Conservation (phyloP, 1,140 invertebrate species). For the Spodoptera frugiperda region DNA sequence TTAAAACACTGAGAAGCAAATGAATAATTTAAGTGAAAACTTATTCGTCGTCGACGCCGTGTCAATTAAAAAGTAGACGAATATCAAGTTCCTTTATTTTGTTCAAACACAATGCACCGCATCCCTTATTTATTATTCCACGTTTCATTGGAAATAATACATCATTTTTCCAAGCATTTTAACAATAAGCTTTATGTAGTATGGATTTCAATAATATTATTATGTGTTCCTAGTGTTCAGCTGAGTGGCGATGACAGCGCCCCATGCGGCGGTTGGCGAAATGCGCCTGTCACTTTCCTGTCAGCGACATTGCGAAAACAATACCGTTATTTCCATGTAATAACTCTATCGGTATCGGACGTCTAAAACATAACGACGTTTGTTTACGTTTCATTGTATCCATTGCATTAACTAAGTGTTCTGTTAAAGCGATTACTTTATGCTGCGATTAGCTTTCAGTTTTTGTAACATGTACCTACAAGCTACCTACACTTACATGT, state of each 20-base stretch:
- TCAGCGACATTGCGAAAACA: constrained; percentile 74
- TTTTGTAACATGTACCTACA: neutral
- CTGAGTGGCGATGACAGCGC: constrained; percentile 74
- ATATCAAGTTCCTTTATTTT: constrained; percentile 21
- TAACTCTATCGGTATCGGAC: constrained; percentile 73
- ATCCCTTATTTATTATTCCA: neutral
- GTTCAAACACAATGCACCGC: neutral
- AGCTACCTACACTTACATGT: neutral
- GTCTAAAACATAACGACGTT: constrained; percentile 67
- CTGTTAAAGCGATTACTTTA: constrained; percentile 18
- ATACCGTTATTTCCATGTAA: constrained; percentile 72
- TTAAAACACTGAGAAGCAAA: neutral
- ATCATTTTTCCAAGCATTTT: constrained; percentile 2
- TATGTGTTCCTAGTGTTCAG: constrained; percentile 56
- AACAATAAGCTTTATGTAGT: constrained; percentile 40
- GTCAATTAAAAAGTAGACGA: constrained; percentile 26
- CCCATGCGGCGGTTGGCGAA: constrained; percentile 66
- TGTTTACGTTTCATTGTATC: constrained; percentile 64
- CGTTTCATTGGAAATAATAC: neutral
- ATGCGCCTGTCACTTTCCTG: constrained; percentile 69
- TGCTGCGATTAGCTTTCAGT: neutral
- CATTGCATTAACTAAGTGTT: constrained; percentile 22
- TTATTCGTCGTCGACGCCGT: neutral
- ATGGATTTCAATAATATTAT: constrained; percentile 53
- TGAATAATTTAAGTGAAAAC: constrained; percentile 1